Conservation (phyloP, 2,888 invertebrate genomes). For the Melieria omissa region DNA sequence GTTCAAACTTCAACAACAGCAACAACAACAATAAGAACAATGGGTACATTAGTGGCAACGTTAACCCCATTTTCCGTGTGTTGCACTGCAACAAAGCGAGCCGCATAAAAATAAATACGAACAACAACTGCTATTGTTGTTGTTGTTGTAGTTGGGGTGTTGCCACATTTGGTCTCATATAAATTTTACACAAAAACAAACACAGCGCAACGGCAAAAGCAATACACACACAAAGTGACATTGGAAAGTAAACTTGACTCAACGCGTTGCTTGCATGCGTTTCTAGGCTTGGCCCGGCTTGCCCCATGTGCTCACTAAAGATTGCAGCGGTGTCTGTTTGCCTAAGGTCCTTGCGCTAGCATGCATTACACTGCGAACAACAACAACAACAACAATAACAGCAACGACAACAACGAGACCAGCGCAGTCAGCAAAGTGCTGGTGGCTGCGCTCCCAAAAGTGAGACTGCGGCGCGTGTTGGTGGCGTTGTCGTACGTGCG, state of each 20-base stretch:
- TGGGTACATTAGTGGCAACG: neutral
- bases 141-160: neutral
- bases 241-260: too few species aligned
- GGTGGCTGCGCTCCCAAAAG: neutral
- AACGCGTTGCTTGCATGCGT: too few species aligned
- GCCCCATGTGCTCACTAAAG: too few species aligned
- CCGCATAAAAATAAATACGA: constrained; percentile 14
- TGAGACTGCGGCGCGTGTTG: constrained; percentile 15
- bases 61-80: too few species aligned
- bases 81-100: neutral
- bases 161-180: too few species aligned
- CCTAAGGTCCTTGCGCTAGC: too few species aligned
- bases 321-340: too few species aligned
- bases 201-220: neutral
- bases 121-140: neutral
- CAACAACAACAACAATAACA: neutral
- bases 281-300: too few species aligned
- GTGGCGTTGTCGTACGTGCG: constrained; percentile 6
- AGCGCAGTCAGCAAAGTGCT: neutral
- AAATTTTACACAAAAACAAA: neutral
- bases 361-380: too few species aligned
- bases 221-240: too few species aligned
- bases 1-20: neutral
- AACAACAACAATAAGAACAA: neutral
- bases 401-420: neutral